phyloP scores from a whole-genome alignment of 2,888 invertebrate species.

The Ceraclea dissimilis region DNA sequence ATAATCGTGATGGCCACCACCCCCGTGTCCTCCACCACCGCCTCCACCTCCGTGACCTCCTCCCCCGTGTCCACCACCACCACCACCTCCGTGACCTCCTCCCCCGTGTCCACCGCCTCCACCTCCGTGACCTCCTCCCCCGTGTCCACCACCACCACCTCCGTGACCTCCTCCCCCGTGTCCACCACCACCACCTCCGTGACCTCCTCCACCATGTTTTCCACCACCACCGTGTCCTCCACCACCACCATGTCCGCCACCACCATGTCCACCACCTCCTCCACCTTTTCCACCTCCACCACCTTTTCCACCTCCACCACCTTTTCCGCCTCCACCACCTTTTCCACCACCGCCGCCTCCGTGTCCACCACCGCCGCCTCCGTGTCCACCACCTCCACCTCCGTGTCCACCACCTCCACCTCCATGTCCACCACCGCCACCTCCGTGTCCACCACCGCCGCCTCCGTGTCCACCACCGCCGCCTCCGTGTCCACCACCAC shows the following conservation, averaged over 20 bases:
- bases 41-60: constrained; percentile 27
- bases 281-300: not conserved
- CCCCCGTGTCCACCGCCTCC: constrained; percentile 5
- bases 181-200: constrained; percentile 7
- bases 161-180: constrained; percentile 6
- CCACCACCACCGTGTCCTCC: constrained; percentile 14
- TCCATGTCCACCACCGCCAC: constrained; percentile 28
- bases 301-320: not conserved
- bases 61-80: constrained; percentile 47
- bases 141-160: constrained; percentile 46
- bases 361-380: not conserved
- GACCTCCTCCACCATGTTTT: constrained; percentile 15
- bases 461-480: constrained; percentile 7
- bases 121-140: constrained; percentile 29
- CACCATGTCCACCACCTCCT: not conserved
- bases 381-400: constrained; percentile 28
- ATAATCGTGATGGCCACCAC: constrained; percentile 7
- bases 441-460: constrained; percentile 3
- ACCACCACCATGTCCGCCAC: not conserved
- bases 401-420: constrained; percentile 30
- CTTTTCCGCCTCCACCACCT: not conserved
- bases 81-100: constrained; percentile 1
- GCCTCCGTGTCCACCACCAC: constrained; percentile 12
- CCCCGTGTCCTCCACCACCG: constrained; percentile 7
- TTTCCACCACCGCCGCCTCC: not conserved